Percentiles rank a stretch among this genome's conserved stretches.
Conservation (phyloP, 2,113 vertebrate species). For the Brachyhypopomus gauderio region DNA sequence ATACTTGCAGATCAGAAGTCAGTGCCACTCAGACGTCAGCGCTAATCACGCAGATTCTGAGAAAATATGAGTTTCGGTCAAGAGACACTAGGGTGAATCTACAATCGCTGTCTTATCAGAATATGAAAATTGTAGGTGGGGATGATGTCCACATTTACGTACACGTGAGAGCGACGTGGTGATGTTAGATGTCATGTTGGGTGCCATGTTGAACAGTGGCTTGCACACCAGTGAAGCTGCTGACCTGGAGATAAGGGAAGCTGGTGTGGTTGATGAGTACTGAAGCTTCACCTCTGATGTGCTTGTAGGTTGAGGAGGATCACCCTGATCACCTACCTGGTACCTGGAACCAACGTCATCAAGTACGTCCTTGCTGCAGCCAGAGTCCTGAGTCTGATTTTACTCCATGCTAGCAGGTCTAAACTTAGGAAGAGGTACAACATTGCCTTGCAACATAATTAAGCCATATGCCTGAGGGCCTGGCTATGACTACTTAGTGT, state of each 20-base stretch:
- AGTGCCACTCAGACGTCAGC: neutral
- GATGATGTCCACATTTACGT: slow-evolving; percentile 1
- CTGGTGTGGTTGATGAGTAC: neutral
- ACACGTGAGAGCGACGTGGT: neutral
- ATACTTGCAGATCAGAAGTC: neutral
- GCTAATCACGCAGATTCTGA: slow-evolving; percentile 19
- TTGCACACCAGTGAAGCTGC: slow-evolving; percentile 1
- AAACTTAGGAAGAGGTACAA: neutral
- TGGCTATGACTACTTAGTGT: slow-evolving; percentile 37
- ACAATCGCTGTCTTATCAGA: slow-evolving; percentile 32
- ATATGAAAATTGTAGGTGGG: neutral
- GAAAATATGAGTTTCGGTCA: neutral
- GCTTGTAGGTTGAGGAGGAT: neutral
- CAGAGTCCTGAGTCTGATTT: neutral
- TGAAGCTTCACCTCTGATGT: neutral
- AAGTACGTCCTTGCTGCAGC: slow-evolving; percentile 3
- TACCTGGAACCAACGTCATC: neutral
- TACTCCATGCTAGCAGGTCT: neutral
- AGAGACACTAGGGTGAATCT: neutral
- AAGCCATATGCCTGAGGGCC: slow-evolving; percentile 29
- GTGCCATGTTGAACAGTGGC: slow-evolving; percentile 11
- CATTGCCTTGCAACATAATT: neutral
- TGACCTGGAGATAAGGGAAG: neutral
- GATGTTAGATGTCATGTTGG: neutral
- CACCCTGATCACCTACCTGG: too few species aligned